Evolutionary conservation across 2,888 invertebrate genomes (phyloP), one percentile per base, ranked within the genome.

Genomic region (Lingula anatina): DNA sequence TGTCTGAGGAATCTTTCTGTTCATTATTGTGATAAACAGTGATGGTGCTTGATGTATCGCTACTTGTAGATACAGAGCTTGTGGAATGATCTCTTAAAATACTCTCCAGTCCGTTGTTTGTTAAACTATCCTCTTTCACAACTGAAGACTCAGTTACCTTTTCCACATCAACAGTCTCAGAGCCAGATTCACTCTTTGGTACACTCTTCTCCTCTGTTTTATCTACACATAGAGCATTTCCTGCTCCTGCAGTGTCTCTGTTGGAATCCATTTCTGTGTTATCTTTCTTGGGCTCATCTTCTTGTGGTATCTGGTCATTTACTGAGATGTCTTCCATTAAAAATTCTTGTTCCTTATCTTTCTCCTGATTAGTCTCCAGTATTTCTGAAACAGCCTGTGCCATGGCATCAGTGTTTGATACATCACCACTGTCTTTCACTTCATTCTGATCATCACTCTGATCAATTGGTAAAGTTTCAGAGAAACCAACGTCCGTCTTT

Each of bases 131-230:
- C 31, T 31, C 31, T 9, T 31, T 31, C 31, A 31, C 31, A 31
- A 31, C 15, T 12, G 31, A 15, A 15, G 31, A 12, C 31, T 12
- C 31, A 12, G 31, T 31, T 12, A 31, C 51, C 18, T 66, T 67
- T 42, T 69, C 67, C 50, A 61, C 50, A 52, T 66, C 68, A 36
- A 31, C 9, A 31, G 15, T 31, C 15, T 31, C 31, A 31, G 9
- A 31, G 31, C 9, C 9, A 31, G 31, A 12, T 15, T 31, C 31
- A 31, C 31, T 31, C 15, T 12, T 15, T n/a, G n/a, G n/a, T n/a
- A n/a, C 9, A 31, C 15, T 31, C 15, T 31, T 31, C 31, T 31
- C 31, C 15, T 9, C 31, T 31, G 31, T 31, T 15, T 31, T 31
- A 9, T 12, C 31, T 31, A 12, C 31, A 31, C 9, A 31, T 31